Percentiles rank a stretch among this genome's conserved stretches.
phyloP scores from a whole-genome alignment of 2,113 vertebrate genomes.

The Octodon degus region DNA sequence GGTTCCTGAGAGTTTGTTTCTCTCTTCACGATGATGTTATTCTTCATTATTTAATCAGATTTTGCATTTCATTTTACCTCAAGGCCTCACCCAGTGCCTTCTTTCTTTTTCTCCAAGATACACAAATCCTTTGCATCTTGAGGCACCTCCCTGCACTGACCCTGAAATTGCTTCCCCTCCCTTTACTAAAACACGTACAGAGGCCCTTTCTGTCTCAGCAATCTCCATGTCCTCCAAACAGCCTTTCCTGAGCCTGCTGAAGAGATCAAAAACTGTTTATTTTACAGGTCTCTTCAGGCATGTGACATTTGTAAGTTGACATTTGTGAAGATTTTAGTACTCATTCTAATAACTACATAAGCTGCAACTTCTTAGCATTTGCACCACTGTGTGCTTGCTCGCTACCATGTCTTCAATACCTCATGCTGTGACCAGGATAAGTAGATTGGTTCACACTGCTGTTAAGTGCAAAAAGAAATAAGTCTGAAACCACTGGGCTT shows the following conservation, averaged over 20 bases:
- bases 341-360: background rate
- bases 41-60: no score
- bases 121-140: no score
- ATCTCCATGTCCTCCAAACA: background rate
- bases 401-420: background rate
- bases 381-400: background rate
- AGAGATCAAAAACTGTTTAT: background rate
- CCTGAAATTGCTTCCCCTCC: background rate
- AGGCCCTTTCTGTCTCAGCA: background rate
- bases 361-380: background rate
- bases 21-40: no score
- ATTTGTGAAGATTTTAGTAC: background rate
- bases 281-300: background rate
- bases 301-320: rapidly evolving
- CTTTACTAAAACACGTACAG: background rate
- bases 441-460: background rate
- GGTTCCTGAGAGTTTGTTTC: background rate
- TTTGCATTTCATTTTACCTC: background rate
- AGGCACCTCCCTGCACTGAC: background rate
- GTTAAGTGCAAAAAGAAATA: background rate
- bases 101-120: background rate
- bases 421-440: background rate
- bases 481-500: background rate
- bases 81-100: background rate
- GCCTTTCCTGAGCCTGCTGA: background rate